These are phyloP conservation scores for Tringa solitaria DNA, from an alignment of 2,113 vertebrate species.

Conservation along the genomic window DNA sequence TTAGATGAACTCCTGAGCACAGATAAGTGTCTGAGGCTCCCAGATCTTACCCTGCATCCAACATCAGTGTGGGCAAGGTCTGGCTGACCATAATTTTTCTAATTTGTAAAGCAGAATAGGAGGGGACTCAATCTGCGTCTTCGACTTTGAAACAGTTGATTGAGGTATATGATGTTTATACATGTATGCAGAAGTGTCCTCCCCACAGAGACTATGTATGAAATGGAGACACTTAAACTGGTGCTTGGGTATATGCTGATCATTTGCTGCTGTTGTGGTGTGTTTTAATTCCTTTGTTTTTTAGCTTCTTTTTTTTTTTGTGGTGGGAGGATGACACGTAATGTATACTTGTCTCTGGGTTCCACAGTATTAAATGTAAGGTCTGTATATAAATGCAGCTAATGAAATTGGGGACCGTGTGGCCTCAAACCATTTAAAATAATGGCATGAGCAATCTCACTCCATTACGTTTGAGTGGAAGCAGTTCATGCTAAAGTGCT, in stretches of 20 bases:
- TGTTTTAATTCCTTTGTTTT: background rate
- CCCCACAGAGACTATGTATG: background rate
- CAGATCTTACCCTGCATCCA: too few species aligned
- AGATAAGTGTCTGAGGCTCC: background rate
- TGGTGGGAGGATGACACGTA: background rate
- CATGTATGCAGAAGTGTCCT: background rate
- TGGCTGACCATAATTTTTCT: background rate
- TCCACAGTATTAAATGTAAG: background rate
- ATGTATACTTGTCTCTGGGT: background rate
- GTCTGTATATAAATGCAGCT: conserved; percentile 58
- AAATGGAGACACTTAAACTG: background rate
- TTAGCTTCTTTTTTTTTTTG: too few species aligned
- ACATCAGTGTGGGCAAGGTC: background rate
- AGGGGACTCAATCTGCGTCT: background rate
- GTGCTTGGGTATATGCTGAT: background rate
- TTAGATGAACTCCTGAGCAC: background rate
- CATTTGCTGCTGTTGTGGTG: accelerated
- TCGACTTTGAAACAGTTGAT: background rate
- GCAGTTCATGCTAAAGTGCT: conserved; percentile 27
- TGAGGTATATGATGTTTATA: background rate
- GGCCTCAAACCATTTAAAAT: conserved; percentile 67
- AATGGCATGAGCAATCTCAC: conserved; percentile 62
- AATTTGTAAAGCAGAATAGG: background rate
- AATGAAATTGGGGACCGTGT: conserved; percentile 61
- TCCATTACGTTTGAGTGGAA: conserved; percentile 62